These are phyloP conservation scores for rabbit (Oryctolagus cuniculus) DNA, from an alignment of 2,113 vertebrate genomes.

Conservation along the genomic window mOryCun1.1 NC_091437.1:39403001-39403500, in stretches of 20 bases:
- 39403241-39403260: neutral
- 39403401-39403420: neutral
- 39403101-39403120: neutral
- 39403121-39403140: neutral
- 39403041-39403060: neutral
- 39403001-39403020: too few species aligned
- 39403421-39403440: neutral
- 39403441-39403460: rapidly evolving
- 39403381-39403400: neutral
- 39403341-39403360: neutral
- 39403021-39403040: neutral
- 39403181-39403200: neutral
- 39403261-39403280: neutral
- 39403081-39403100: neutral
- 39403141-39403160: neutral
- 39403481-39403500: conserved; percentile 6
- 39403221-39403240: neutral
- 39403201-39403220: neutral
- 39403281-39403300: neutral
- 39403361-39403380: neutral
- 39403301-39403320: neutral
- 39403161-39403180: neutral
- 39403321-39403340: neutral
- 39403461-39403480: neutral
- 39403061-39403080: neutral